Percentiles rank a stretch among this genome's conserved stretches.
phyloP scores from a whole-genome alignment of 1,140 invertebrate species.

The Paramacrobiotus metropolitanus region DNA sequence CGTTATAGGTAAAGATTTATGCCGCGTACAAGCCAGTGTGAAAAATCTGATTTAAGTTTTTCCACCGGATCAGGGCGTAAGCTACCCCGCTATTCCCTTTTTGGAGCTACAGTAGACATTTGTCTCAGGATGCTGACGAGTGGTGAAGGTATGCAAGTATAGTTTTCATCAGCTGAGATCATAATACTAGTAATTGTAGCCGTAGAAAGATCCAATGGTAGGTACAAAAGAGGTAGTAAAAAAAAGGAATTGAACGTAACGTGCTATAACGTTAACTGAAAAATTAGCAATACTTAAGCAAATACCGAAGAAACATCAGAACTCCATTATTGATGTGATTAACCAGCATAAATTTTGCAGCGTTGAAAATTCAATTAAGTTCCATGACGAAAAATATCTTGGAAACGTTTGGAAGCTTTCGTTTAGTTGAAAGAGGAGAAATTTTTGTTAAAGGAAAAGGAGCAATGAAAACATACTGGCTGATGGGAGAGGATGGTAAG shows the following conservation, averaged over 20 bases:
- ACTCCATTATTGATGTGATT: no score
- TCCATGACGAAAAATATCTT: slow-evolving; percentile 62
- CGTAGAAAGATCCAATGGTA: no score
- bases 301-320: no score
- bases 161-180: no score
- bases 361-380: slow-evolving; percentile 82
- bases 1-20: slow-evolving; percentile 36
- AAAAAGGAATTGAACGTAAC: no score
- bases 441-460: slow-evolving; percentile 20
- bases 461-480: slow-evolving; percentile 26
- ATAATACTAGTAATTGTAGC: no score
- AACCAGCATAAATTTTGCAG: no score
- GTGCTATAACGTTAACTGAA: no score
- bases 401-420: slow-evolving; percentile 69
- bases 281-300: no score
- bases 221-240: no score
- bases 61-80: slow-evolving; percentile 33
- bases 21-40: not conserved
- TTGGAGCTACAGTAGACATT: slow-evolving; percentile 81
- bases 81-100: slow-evolving; percentile 71
- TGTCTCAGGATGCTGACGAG: slow-evolving; percentile 53
- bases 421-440: slow-evolving; percentile 59
- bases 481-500: slow-evolving; percentile 17
- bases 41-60: not conserved
- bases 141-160: not conserved